Percentiles rank a stretch among this genome's conserved stretches.
Evolutionary conservation across 2,113 vertebrate species (phyloP).

Genomic region (Pholis gunnellus): DNA sequence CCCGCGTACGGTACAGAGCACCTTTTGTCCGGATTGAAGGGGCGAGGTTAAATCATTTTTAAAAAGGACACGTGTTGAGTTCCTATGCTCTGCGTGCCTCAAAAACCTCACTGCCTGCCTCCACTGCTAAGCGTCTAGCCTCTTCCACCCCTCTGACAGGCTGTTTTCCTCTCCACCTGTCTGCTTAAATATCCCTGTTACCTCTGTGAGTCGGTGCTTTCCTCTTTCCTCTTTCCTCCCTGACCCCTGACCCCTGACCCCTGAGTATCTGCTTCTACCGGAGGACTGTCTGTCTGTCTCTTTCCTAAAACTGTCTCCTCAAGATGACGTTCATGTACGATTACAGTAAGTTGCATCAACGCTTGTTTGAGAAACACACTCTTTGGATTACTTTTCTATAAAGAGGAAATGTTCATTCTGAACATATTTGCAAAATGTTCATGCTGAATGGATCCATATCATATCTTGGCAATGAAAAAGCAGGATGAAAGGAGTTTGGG

Average conservation of each 20-base stretch:
- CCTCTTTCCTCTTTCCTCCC: constrained; percentile 1
- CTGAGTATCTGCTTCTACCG: constrained; percentile 8
- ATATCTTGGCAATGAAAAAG: background rate
- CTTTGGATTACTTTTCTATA: background rate
- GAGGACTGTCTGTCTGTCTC: constrained; percentile 28
- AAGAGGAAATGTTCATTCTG: background rate
- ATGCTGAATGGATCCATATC: background rate
- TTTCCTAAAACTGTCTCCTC: background rate
- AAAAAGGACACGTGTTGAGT: constrained; percentile 36
- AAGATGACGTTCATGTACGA: background rate
- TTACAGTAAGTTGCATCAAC: background rate
- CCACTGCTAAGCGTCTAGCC: constrained; percentile 31
- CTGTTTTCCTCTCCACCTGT: constrained; percentile 47
- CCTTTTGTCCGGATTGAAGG: constrained; percentile 68
- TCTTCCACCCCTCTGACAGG: constrained; percentile 47
- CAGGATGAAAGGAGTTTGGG: background rate
- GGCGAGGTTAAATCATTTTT: constrained; percentile 44
- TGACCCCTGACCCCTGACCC: background rate
- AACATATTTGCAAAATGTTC: background rate
- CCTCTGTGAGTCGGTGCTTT: constrained; percentile 29
- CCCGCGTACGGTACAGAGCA: constrained; percentile 60
- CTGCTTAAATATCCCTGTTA: constrained; percentile 55
- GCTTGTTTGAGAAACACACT: background rate
- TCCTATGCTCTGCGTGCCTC: constrained; percentile 14
- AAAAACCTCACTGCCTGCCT: constrained; percentile 10